Evolutionary conservation across 2,888 invertebrate genomes (phyloP).

Genomic region (Pegoplata infirma): DNA sequence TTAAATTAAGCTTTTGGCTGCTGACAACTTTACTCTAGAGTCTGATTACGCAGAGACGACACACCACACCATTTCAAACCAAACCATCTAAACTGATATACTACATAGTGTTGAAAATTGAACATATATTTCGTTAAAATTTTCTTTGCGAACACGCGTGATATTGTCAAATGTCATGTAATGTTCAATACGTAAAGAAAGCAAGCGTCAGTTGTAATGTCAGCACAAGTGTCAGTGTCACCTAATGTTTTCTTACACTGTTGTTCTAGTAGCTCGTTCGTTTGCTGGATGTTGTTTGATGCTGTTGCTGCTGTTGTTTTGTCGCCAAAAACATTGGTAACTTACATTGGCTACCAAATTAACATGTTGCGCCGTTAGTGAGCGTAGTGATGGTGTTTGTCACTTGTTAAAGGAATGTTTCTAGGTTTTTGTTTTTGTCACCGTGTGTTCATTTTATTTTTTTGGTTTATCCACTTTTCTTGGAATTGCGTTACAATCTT

Average conservation of each 20-base stretch:
- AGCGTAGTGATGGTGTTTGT: conserved; percentile 45
- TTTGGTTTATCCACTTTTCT: not conserved
- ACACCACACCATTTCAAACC: not conserved
- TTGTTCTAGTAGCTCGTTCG: not conserved
- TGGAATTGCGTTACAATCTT: conserved; percentile 53
- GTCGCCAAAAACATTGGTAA: conserved; percentile 27
- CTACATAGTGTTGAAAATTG: conserved; percentile 12
- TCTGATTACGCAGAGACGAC: conserved; percentile 44
- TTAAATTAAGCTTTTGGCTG: conserved; percentile 2
- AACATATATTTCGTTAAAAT: conserved; percentile 7
- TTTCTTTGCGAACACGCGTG: conserved; percentile 50
- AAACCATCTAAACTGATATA: not conserved
- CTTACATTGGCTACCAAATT: conserved; percentile 44
- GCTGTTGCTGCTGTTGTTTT: conserved; percentile 23
- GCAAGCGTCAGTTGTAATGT: conserved; percentile 56
- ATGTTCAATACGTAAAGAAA: conserved; percentile 56
- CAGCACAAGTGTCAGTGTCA: conserved; percentile 62
- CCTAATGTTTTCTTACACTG: conserved; percentile 20
- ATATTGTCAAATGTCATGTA: conserved; percentile 62
- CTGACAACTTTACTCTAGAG: conserved; percentile 46
- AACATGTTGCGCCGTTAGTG: conserved; percentile 60
- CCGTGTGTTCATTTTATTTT: not conserved
- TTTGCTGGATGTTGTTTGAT: not conserved
- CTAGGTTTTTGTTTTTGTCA: not conserved
- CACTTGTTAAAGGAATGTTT: conserved; percentile 58